Percentiles rank a stretch among this genome's conserved stretches.
phyloP scores from a whole-genome alignment of 2,888 invertebrate species.

The Penaeus monodon region DNA sequence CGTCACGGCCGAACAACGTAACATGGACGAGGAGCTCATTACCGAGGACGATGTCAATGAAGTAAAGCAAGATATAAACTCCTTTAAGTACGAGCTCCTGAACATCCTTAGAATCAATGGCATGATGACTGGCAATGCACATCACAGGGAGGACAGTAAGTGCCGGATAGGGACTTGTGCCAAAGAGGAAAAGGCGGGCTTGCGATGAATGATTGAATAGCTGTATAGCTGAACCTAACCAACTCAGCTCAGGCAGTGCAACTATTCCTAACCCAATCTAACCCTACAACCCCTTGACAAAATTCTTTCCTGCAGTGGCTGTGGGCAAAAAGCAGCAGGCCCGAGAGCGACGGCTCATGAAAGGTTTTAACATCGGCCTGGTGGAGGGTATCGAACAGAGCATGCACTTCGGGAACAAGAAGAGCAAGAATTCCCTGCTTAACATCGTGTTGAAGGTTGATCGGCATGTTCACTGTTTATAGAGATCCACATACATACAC shows the following conservation, averaged over 20 bases:
- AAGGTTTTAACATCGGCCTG: slow-evolving; percentile 65
- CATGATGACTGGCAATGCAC: slow-evolving; percentile 77
- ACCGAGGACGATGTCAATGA: slow-evolving; percentile 99
- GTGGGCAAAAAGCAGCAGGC: slow-evolving; percentile 63
- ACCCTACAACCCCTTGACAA: too few species aligned
- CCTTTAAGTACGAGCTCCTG: slow-evolving; percentile 90
- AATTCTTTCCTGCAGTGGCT: slow-evolving; percentile 27
- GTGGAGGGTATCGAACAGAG: slow-evolving; percentile 58
- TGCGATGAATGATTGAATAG: too few species aligned
- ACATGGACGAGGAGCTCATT: slow-evolving; percentile 90
- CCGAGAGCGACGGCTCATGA: slow-evolving; percentile 61
- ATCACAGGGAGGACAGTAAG: slow-evolving; percentile 50
- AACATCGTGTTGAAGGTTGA: too few species aligned
- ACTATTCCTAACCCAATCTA: too few species aligned
- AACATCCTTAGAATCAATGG: slow-evolving; percentile 92
- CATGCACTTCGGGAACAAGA: too few species aligned
- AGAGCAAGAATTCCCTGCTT: too few species aligned
- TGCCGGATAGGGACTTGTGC: not conserved
- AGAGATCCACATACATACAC: too few species aligned
- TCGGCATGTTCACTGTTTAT: too few species aligned
- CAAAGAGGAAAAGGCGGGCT: too few species aligned
- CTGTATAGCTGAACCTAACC: too few species aligned
- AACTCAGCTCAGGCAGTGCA: too few species aligned
- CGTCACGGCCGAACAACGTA: slow-evolving; percentile 88
- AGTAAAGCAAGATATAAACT: slow-evolving; percentile 96